A percentile compares a stretch with the other conserved stretches of the same genome.
Conservation (phyloP, 2,113 vertebrate genomes). For the Muscicapa adusta region DNA sequence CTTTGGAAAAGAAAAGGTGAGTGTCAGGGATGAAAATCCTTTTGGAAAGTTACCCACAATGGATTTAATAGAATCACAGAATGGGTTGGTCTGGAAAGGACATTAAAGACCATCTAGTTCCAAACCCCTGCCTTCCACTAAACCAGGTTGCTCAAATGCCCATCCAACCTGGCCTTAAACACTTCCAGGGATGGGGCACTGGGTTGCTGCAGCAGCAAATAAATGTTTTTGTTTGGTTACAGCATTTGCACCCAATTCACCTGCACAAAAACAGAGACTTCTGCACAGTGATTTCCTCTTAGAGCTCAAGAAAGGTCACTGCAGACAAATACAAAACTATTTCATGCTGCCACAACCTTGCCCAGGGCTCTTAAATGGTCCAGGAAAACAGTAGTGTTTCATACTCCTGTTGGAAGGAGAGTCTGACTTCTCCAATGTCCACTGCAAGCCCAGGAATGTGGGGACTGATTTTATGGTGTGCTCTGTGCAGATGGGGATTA, state of each 20-base stretch:
- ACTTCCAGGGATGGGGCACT: not conserved
- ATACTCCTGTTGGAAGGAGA: not conserved
- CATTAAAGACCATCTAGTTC: not conserved
- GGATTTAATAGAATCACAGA: not conserved
- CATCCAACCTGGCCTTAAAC: not conserved
- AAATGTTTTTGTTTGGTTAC: not conserved
- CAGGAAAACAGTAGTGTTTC: not conserved
- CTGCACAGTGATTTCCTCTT: not conserved
- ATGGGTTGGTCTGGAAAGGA: not conserved
- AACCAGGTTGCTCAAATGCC: not conserved
- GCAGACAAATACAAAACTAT: not conserved
- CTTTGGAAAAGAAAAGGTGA: fast-evolving
- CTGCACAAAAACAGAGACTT: not conserved
- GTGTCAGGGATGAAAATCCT: not conserved
- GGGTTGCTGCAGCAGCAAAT: not conserved
- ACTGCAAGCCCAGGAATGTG: not conserved
- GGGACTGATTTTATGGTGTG: not conserved
- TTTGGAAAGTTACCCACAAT: not conserved
- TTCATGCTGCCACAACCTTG: not conserved
- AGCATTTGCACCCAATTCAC: not conserved
- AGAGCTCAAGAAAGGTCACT: not conserved
- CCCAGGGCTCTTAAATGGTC: not conserved
- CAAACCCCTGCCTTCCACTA: not conserved
- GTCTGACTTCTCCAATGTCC: not conserved
- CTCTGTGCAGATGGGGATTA: not conserved